A percentile compares a stretch with the other conserved stretches of the same genome.
Evolutionary conservation across 2,888 invertebrate genomes (phyloP).

Genomic region (Agelastica alni): DNA sequence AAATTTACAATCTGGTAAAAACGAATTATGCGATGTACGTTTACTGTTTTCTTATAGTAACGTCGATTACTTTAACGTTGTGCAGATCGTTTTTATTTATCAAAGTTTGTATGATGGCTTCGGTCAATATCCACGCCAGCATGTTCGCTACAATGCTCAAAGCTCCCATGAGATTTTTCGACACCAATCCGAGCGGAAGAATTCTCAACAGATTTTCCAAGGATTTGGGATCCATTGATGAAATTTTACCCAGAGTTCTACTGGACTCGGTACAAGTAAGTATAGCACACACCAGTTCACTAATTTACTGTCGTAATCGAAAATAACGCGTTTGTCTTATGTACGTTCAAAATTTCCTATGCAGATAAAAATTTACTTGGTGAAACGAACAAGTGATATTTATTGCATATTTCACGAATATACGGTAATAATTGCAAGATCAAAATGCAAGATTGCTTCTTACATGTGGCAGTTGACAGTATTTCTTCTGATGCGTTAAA

Average conservation of each 20-base stretch:
- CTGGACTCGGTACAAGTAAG: slow-evolving; percentile 65
- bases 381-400: no score
- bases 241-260: slow-evolving; percentile 67
- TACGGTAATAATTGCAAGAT: no score
- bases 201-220: slow-evolving; percentile 82
- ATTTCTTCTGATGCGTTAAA: no score
- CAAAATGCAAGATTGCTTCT: no score
- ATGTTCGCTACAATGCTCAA: slow-evolving; percentile 75
- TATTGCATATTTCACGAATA: no score
- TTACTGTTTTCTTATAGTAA: slow-evolving; percentile 63
- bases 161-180: slow-evolving; percentile 72
- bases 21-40: slow-evolving; percentile 47
- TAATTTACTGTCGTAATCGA: no score
- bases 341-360: no score
- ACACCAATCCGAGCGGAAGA: slow-evolving; percentile 78
- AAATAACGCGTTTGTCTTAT: no score
- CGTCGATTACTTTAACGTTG: slow-evolving; percentile 64
- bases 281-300: no score
- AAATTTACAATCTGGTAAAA: slow-evolving; percentile 27
- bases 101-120: slow-evolving; percentile 73
- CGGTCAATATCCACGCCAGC: slow-evolving; percentile 71
- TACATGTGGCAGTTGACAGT: no score
- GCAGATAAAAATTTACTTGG: no score
- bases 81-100: slow-evolving; percentile 71
- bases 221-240: slow-evolving; percentile 80